Evolutionary conservation across 2,113 vertebrate genomes (phyloP).

Genomic region (Cryptomyrus ogoouensis): DNA sequence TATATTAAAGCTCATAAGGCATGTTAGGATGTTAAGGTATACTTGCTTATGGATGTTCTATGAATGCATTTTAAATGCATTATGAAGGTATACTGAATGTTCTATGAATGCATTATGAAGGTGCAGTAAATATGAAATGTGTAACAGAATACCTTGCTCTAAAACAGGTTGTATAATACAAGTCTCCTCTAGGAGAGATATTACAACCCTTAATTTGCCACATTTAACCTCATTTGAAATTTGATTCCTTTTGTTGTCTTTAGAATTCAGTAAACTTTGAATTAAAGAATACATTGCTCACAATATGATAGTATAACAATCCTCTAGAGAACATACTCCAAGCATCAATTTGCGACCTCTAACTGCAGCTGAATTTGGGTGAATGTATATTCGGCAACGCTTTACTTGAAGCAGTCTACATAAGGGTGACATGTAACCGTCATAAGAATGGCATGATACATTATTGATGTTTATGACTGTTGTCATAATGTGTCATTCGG

Average conservation of each 20-base stretch:
- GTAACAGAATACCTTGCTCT: neutral
- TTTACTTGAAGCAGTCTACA: no score
- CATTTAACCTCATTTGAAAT: neutral
- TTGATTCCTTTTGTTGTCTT: neutral
- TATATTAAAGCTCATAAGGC: neutral
- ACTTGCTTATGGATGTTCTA: neutral
- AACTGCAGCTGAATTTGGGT: neutral
- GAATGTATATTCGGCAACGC: neutral
- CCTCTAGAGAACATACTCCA: neutral
- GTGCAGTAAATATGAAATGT: neutral
- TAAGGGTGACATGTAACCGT: no score
- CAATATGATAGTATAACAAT: neutral
- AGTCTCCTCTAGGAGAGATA: neutral
- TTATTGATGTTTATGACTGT: no score
- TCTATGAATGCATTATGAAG: neutral
- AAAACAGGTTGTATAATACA: neutral
- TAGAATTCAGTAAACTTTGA: neutral
- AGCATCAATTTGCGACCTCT: neutral
- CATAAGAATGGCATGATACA: no score
- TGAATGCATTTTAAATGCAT: neutral
- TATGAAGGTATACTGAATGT: neutral
- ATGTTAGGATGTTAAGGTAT: neutral
- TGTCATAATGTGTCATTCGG: no score
- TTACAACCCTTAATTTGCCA: neutral
- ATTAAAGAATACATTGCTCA: neutral